phyloP scores from a whole-genome alignment of 2,113 vertebrate species.

The Oryzias melastigma region DNA sequence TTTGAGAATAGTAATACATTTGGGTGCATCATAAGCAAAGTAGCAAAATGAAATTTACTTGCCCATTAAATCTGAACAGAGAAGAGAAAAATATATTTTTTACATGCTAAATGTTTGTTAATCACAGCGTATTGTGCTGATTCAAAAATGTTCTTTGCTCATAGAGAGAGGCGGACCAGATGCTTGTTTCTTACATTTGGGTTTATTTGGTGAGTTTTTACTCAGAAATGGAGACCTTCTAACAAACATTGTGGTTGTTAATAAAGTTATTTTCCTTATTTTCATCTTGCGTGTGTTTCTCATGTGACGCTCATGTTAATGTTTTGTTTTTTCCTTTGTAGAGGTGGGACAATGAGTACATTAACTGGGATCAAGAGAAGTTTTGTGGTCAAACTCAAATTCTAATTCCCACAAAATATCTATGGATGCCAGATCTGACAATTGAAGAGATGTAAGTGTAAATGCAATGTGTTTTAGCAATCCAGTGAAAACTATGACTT shows the following conservation, averaged over 20 bases:
- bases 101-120: no score
- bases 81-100: no score
- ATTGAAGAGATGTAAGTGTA: conserved; percentile 51
- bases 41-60: no score
- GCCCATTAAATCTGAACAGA: no score
- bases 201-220: conserved; percentile 31
- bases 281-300: not conserved
- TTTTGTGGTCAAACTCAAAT: conserved; percentile 39
- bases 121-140: no score
- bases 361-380: conserved; percentile 25
- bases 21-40: no score
- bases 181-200: conserved; percentile 50
- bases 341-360: conserved; percentile 33
- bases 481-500: not conserved
- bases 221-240: not conserved
- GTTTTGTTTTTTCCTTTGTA: conserved; percentile 5
- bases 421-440: conserved; percentile 59
- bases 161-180: conserved; percentile 50
- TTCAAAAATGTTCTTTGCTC: not conserved
- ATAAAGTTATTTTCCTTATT: not conserved
- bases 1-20: no score
- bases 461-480: not conserved
- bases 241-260: not conserved
- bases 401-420: conserved; percentile 23
- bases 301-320: not conserved